Conservation (phyloP, 2,888 invertebrate species). For the Eremobia ochroleuca region DNA sequence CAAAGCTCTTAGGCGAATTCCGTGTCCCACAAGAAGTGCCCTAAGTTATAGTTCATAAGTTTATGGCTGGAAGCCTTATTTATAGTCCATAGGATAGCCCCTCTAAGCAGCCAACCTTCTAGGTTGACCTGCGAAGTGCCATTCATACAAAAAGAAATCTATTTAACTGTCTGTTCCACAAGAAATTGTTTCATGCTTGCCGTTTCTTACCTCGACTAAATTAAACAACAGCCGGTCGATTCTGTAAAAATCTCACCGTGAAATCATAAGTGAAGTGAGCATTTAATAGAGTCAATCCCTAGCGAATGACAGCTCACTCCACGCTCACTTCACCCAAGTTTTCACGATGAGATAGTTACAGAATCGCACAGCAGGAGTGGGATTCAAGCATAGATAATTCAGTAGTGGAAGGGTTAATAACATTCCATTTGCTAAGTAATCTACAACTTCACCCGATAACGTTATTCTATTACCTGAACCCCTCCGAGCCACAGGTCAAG, state of each 20-base stretch:
- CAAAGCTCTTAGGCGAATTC: not conserved
- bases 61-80: not conserved
- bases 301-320: no score
- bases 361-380: no score
- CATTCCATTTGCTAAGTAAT: slow-evolving; percentile 37
- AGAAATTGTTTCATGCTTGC: not conserved
- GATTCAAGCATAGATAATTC: slow-evolving; percentile 10
- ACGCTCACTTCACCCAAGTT: no score
- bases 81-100: not conserved
- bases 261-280: no score
- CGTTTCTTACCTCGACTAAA: not conserved
- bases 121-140: not conserved
- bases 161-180: not conserved
- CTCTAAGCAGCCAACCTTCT: not conserved
- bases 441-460: slow-evolving; percentile 58
- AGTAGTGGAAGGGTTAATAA: slow-evolving; percentile 6
- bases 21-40: not conserved
- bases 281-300: no score
- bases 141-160: not conserved
- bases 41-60: not conserved
- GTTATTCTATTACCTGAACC: slow-evolving; percentile 68
- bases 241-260: no score
- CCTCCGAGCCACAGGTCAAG: slow-evolving; percentile 47
- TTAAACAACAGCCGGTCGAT: no score
- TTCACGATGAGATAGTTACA: no score